Base-by-base conservation (phyloP, 1,140 invertebrate species). In the Ruditapes philippinarum region DNA sequence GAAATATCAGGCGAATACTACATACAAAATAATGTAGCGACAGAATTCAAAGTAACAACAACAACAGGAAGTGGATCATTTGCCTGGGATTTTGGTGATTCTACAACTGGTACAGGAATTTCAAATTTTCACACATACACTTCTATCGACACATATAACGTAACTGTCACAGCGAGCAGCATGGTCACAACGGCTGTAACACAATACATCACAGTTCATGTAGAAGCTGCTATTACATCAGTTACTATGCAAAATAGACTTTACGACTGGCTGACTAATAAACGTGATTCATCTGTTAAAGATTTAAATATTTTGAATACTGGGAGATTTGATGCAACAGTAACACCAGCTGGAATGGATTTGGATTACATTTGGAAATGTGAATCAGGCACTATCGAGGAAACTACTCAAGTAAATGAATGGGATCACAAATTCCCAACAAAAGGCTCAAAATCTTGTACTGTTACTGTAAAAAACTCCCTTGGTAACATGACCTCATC, bases 51-150 rank as follows among this genome's bases (percentile, higher is more conserved):
- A 33, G 89, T 85, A 22, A 31, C 57, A 28, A 70, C 88, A 36
- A 19, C 49, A 17, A 19, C 42, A 38, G 92, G 92, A 17, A 88
- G 87, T 31, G 17, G 89, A 9, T 70, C 60, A 7, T 91, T 78
- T 38, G 33, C 62, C 2, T 92, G 92, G 92, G 49, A 78, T 40
- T 70, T 89, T 19, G 88, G 81, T 38, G 62, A 42, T 76, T 22
- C 17, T 28, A 60, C 81, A 36, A 36, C 36, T 4, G 31, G 17
- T 7, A 25, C 28, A 36, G 83, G 87, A 57, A 25, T 19, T 31
- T 25, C 68, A 45, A n/a, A 42, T 36, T 54, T 25, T 14, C 79
- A 82, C 62, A 33, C 49, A 45, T 89, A 82, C 22, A 25, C 49
- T 31, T 22, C 33, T 2, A 49, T 73, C 31, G 45, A 33, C 17